phyloP scores from a whole-genome alignment of 92 coral and sea anemone genomes.

The Zoanthus sansibaricus region DNA sequence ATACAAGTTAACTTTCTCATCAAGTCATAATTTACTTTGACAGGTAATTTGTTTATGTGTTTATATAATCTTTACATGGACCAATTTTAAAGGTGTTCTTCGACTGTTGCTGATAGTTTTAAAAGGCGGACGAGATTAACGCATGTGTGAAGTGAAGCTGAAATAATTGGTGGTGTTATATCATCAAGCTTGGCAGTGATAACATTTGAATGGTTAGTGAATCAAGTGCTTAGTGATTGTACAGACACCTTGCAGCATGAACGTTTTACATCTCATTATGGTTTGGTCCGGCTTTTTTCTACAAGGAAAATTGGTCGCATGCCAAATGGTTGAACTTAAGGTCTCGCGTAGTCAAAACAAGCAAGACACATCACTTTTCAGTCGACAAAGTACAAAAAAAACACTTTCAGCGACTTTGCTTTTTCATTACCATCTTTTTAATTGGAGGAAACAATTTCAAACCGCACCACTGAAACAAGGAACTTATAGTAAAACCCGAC shows the following conservation, averaged over 20 bases:
- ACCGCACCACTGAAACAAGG: not conserved
- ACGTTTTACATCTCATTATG: constrained; percentile 2
- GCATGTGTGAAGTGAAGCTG: constrained; percentile 36
- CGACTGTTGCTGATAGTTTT: constrained; percentile 15
- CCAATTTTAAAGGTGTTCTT: not conserved
- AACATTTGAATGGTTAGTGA: not conserved
- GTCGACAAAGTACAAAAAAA: not conserved
- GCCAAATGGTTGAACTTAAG: not conserved
- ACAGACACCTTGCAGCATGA: not conserved
- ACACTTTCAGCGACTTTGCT: not conserved
- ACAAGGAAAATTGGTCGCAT: not conserved
- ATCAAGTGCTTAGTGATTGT: not conserved
- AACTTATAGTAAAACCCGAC: not conserved
- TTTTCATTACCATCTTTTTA: not conserved
- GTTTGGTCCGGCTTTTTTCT: not conserved
- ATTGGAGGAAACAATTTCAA: not conserved
- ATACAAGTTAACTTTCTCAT: not conserved
- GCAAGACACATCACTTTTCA: not conserved
- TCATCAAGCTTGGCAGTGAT: not conserved
- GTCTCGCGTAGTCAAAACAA: not conserved
- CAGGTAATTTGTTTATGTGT: constrained; percentile 25
- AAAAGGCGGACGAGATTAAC: not conserved
- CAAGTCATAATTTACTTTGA: constrained; percentile 20
- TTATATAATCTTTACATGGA: not conserved
- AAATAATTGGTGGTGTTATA: not conserved